Evolutionary conservation across 2,888 invertebrate genomes (phyloP).

Genomic region (Aproaerema taeniolella): DNA sequence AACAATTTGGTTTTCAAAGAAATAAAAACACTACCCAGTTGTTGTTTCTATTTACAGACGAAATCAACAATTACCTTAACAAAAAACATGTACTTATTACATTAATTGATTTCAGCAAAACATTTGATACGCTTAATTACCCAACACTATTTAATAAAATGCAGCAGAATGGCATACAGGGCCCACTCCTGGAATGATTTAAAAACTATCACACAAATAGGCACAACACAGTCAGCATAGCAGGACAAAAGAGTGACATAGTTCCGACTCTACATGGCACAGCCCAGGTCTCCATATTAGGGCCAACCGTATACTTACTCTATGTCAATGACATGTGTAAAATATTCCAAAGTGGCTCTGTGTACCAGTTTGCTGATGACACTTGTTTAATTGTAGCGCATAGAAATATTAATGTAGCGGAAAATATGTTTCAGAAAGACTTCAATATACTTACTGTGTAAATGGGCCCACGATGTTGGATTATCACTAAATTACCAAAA

Average conservation of each 20-base stretch:
- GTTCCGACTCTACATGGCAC: neutral
- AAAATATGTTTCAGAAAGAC: neutral
- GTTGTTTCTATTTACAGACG: constrained; percentile 9
- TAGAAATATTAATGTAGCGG: neutral
- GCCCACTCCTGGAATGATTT: too few relatives aligned
- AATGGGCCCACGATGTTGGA: neutral
- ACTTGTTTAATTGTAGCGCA: constrained; percentile 1
- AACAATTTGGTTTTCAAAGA: constrained; percentile 14
- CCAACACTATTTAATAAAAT: too few relatives aligned
- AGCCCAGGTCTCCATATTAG: constrained; percentile 4
- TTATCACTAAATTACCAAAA: neutral
- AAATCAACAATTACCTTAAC: too few relatives aligned
- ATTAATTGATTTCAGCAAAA: too few relatives aligned
- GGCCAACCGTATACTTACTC: constrained; percentile 1
- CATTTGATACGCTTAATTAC: too few relatives aligned
- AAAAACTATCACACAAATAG: too few relatives aligned
- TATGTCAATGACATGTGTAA: constrained; percentile 11
- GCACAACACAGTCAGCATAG: too few relatives aligned
- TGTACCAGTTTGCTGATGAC: too few relatives aligned
- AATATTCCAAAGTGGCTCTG: neutral
- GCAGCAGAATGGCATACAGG: too few relatives aligned
- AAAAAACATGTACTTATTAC: constrained; percentile 9
- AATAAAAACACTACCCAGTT: constrained; percentile 7
- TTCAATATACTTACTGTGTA: neutral
- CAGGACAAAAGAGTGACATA: too few relatives aligned